Percentiles rank a stretch among this genome's conserved stretches.
phyloP scores from a whole-genome alignment of 1,140 invertebrate genomes.

The Streblospio benedicti region DNA sequence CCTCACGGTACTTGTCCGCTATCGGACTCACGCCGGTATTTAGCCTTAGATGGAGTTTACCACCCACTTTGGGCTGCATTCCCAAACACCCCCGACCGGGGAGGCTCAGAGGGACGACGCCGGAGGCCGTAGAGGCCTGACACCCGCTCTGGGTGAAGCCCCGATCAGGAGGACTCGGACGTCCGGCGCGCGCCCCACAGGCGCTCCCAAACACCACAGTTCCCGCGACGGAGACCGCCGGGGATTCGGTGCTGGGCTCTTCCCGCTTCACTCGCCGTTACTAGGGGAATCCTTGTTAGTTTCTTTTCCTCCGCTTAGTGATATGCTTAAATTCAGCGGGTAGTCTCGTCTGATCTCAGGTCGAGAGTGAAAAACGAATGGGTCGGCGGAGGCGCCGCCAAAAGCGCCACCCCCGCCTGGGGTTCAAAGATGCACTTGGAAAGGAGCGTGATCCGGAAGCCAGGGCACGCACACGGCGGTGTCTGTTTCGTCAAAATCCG shows the following conservation, averaged over 20 bases:
- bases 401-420: too few relatives aligned
- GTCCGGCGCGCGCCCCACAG: conserved; percentile 14
- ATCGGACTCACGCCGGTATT: conserved; percentile 74
- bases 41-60: conserved; percentile 80
- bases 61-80: conserved; percentile 74
- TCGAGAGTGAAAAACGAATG: too few relatives aligned
- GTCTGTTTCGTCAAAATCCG: too few relatives aligned
- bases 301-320: conserved; percentile 85
- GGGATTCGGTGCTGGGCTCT: conserved; percentile 61
- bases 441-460: too few relatives aligned
- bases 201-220: conserved; percentile 60
- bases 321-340: conserved; percentile 81
- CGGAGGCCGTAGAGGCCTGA: conserved; percentile 56
- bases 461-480: too few relatives aligned
- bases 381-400: too few relatives aligned
- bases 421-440: too few relatives aligned
- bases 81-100: conserved; percentile 73
- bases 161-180: conserved; percentile 58
- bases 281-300: conserved; percentile 78
- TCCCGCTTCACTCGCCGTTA: conserved; percentile 78
- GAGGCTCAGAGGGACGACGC: conserved; percentile 48
- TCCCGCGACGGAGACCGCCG: conserved; percentile 45
- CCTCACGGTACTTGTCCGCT: conserved; percentile 84
- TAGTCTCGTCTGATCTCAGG: conserved; percentile 63
- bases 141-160: conserved; percentile 63